Base-by-base conservation (phyloP, 2,888 invertebrate genomes). In the Macaria liturata region DNA sequence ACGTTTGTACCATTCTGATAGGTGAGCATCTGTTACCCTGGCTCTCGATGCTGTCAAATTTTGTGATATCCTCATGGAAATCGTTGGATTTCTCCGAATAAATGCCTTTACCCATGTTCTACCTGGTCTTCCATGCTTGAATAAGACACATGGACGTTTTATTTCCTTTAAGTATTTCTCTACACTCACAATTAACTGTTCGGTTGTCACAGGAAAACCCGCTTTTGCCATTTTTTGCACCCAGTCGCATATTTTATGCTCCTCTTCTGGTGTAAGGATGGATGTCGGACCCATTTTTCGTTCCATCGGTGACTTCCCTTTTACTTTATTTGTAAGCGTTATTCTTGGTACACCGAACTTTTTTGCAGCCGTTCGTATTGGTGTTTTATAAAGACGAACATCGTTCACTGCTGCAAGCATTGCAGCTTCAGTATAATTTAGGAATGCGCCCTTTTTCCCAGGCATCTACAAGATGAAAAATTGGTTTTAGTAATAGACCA, bases 301-400 rank as follows among this genome's bases (percentile, higher is more conserved):
- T 51, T 67, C 67, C 65, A 69, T 65, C 43, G 68, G 66, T 58
- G 65, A 64, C 59, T 62, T 69, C 43, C 69, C 68, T 54, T 64
- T 61, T 57, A 70, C 58, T 67, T 68, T 69, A 65, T 69, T 64
- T 56, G 55, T 65, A 45, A 71, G 57, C 46, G 69, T 70, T 54
- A 62, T 68, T 62, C 67, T 69, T 53, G 69, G 68, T 46, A 68
- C 68, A 53, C 59, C 65, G 54, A 67, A 66, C 50, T 66, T 69
- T 63, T 68, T 69, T 64, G 69, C 64, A 60, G 69, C 70, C 49
- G 68, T 61, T 66, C 65, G 43, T 51, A 65, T 64, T 31, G 67
- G 60, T 62, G 57, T 69, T 60, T 69, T 69, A 59, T 69, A 65
- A 54, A 66, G 61, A 54, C 63, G 61, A 64, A 68, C 67, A 57